Base-by-base conservation (phyloP, 1,140 invertebrate species). In the Colletes latitarsis region DNA sequence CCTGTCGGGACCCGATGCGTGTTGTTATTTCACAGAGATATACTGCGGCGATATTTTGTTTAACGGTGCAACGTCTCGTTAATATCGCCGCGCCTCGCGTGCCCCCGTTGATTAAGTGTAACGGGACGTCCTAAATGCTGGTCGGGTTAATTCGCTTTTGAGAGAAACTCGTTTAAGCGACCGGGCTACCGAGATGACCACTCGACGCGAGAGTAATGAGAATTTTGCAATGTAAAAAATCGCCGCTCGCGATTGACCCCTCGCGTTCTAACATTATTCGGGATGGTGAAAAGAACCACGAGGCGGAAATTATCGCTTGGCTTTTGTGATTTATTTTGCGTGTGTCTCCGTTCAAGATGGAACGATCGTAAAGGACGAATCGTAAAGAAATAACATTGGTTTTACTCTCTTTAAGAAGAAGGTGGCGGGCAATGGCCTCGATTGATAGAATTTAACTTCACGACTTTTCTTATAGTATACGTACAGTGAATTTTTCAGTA, bases 41-140 rank as follows among this genome's bases (percentile, higher is more conserved):
- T 55, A 76, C 17, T 0, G 19, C 41, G 63, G 39, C 15, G 39
- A 72, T 78, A 78, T 55, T 73, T 58, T 66, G 49, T 79, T 66
- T 39, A 73, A 66, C 70, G 52, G 60, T 19, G 69, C 57, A 79
- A 46, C 69, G 52, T 63, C 49, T 55, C 68, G 49, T 73, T 79
- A 73, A 79, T 49, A 62, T 41, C 14, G 70, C 17, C 64, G 64
- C n/a, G 43, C 8, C 14, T 62, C 17, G n/a, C 30, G 30, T 39
- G 66, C 10, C 77, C 52, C 19, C n/a, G 60, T 64, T 73, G 71
- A 79, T 79, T 79, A 79, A 63, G 15, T 46, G 77, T 79, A 79
- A 79, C 77, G 77, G 77, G 19, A 57, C 60, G 70, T 19, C 77
- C 77, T 55, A 73, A 79, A 79, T 73, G 49, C 41, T n/a, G 19